phyloP scores from a whole-genome alignment of 2,797 vertebrate species.

The Enteromius paludinosus region DNA sequence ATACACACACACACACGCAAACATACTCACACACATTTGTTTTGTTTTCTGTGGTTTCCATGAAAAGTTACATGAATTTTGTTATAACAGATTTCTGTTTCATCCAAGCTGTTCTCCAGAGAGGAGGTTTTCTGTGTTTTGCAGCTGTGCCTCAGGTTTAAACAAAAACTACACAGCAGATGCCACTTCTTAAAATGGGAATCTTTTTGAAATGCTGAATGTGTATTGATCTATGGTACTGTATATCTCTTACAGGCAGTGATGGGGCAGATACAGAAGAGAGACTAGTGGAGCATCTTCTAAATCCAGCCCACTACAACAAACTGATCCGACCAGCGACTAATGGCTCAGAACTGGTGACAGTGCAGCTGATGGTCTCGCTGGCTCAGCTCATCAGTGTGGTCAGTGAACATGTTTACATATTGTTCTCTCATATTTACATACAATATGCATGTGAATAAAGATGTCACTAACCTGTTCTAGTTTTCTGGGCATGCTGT shows the following conservation, averaged over 20 bases:
- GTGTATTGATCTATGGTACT: not conserved
- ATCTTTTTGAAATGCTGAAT: not conserved
- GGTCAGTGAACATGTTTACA: conserved; percentile 76
- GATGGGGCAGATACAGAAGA: conserved; percentile 92
- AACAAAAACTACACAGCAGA: conserved; percentile 1
- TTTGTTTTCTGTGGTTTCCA: not conserved
- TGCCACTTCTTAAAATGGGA: not conserved
- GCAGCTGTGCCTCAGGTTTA: not conserved
- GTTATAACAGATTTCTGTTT: not conserved
- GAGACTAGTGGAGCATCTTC: conserved; percentile 90
- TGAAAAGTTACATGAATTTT: not conserved
- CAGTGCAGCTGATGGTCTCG: conserved; percentile 95
- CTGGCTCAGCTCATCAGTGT: conserved; percentile 96
- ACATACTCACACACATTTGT: too few species aligned
- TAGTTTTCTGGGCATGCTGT: not conserved
- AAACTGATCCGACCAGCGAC: conserved; percentile 95
- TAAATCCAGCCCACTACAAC: conserved; percentile 93
- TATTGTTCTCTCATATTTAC: not conserved
- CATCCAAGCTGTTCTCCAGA: conserved; percentile 4
- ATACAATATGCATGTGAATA: not conserved
- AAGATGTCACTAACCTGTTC: not conserved
- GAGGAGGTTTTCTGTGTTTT: conserved; percentile 20
- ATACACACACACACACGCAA: too few species aligned
- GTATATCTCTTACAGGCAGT: conserved; percentile 73
- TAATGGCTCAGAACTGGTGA: conserved; percentile 92